Evolutionary conservation across 2,888 invertebrate species (phyloP), one percentile per base, ranked within the genome.

Genomic region (Athetis lepigone): DNA sequence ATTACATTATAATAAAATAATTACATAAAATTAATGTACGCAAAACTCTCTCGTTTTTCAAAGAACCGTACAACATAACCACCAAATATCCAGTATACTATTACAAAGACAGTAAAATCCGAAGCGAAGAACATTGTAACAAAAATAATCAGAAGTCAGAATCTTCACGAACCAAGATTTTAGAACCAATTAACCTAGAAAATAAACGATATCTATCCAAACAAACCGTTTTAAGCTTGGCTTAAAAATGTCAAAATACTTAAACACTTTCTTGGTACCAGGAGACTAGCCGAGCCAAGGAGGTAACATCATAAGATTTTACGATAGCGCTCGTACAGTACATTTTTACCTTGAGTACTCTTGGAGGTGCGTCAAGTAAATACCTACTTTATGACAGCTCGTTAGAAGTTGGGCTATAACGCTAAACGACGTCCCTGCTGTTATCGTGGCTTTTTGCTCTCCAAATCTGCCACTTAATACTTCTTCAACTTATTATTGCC

Each of bases 391-490:
- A 94, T 89, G 91, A 85, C 88, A 83, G 80, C 90, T 93, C 93
- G 92, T 94, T 93, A 93, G 87, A 93, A 94, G 88, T 94, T 93
- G 52, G 89, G 84, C 86, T 88, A 87, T 93, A 93, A 94, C 85
- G 81, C 85, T 89, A 89, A 92, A 92, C 89, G 92, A 90, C 88
- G 87, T 80, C 75, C 78, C 69, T 67, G 69, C 75, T 74, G 77
- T 89, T 91, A 91, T 91, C 90, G 87, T 76, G 77, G 85, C 88
- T 87, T 89, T 88, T 87, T 85, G 83, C 88, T 84, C 80, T 82
- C 85, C 83, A 88, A 91, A 92, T 92, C 91, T 90, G 82, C 79
- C 80, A 84, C 87, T 89, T 88, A 86, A 85, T 88, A 88, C 88
- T 88, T 85, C 77, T 83, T 78, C 79, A 85, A 88, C 79, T 91